A percentile compares a stretch with the other conserved stretches of the same genome.
Evolutionary conservation across 2,888 invertebrate species (phyloP).

Genomic region (Nysson spinosus): DNA sequence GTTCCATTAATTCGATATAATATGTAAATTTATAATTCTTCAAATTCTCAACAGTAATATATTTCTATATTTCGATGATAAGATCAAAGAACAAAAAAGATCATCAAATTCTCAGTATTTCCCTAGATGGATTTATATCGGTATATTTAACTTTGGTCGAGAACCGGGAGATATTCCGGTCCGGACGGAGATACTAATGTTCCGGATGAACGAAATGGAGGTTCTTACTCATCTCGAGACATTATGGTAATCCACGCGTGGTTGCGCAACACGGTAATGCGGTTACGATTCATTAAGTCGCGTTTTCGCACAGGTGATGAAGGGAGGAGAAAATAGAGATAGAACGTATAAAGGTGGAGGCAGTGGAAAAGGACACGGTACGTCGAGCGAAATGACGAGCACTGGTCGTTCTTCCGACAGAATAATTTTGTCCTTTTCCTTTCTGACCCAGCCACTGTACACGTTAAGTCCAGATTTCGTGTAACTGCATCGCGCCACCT

Average conservation of each 20-base stretch:
- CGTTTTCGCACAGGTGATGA: slow-evolving; percentile 55
- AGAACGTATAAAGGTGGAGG: too few species aligned
- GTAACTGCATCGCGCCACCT: slow-evolving; percentile 22
- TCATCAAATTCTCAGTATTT: too few species aligned
- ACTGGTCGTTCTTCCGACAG: slow-evolving; percentile 50
- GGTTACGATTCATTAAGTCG: slow-evolving; percentile 63
- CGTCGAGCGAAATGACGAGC: slow-evolving; percentile 48
- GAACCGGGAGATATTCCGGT: not conserved
- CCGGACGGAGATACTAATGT: slow-evolving; percentile 14
- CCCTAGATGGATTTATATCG: too few species aligned
- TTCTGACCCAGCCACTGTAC: slow-evolving; percentile 31
- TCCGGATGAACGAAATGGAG: slow-evolving; percentile 37
- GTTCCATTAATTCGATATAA: too few species aligned
- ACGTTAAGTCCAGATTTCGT: slow-evolving; percentile 37
- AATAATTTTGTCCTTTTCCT: slow-evolving; percentile 58
- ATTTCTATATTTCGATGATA: too few species aligned
- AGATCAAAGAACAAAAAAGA: too few species aligned
- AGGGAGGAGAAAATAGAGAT: slow-evolving; percentile 7
- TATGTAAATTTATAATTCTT: too few species aligned
- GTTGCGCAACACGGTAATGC: slow-evolving; percentile 53
- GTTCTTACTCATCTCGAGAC: slow-evolving; percentile 43
- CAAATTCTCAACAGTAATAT: too few species aligned
- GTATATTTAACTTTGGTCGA: too few species aligned
- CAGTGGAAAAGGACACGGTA: slow-evolving; percentile 37
- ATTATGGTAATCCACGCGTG: slow-evolving; percentile 61